Percentiles rank a stretch among this genome's conserved stretches.
Evolutionary conservation across 2,888 invertebrate species (phyloP).

Genomic region (Xylophagus ater): DNA sequence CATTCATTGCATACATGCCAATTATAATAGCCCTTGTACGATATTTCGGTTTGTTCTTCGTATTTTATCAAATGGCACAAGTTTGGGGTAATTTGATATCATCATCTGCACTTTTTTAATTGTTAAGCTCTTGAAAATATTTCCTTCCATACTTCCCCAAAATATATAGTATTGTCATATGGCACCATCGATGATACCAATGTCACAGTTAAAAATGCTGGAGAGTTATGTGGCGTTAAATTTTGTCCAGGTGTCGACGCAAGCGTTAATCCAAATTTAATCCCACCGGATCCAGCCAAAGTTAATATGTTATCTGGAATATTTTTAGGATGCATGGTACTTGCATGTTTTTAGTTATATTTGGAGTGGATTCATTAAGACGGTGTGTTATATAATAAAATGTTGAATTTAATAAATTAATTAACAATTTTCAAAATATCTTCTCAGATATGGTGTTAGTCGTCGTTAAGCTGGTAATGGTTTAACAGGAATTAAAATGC

Average conservation of each 20-base stretch:
- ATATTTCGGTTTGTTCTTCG: conserved; percentile 92
- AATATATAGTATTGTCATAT: conserved; percentile 1
- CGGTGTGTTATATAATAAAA: too few relatives aligned
- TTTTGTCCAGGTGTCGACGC: conserved; percentile 53
- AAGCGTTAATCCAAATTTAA: conserved; percentile 52
- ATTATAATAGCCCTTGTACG: conserved; percentile 83
- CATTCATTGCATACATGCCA: conserved; percentile 81
- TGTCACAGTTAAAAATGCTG: conserved; percentile 40
- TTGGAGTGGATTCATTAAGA: conserved; percentile 70
- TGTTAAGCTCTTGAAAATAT: conserved; percentile 4
- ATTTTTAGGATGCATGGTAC: conserved; percentile 66
- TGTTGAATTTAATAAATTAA: too few relatives aligned
- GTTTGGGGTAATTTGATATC: conserved; percentile 90
- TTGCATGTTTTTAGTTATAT: conserved; percentile 62
- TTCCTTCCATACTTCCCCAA: conserved; percentile 17
- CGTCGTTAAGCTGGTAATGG: conserved; percentile 40
- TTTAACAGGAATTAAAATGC: conserved; percentile 45
- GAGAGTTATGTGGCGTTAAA: conserved; percentile 59
- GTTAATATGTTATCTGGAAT: conserved; percentile 70
- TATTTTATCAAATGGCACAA: conserved; percentile 93
- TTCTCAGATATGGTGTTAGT: conserved; percentile 49
- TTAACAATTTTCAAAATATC: too few relatives aligned
- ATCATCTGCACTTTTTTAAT: conserved; percentile 45
- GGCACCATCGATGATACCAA: conserved; percentile 6
- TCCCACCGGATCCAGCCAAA: conserved; percentile 58